Evolutionary conservation across 2,113 vertebrate genomes (phyloP).

Genomic region (Amblyopsis rosae): DNA sequence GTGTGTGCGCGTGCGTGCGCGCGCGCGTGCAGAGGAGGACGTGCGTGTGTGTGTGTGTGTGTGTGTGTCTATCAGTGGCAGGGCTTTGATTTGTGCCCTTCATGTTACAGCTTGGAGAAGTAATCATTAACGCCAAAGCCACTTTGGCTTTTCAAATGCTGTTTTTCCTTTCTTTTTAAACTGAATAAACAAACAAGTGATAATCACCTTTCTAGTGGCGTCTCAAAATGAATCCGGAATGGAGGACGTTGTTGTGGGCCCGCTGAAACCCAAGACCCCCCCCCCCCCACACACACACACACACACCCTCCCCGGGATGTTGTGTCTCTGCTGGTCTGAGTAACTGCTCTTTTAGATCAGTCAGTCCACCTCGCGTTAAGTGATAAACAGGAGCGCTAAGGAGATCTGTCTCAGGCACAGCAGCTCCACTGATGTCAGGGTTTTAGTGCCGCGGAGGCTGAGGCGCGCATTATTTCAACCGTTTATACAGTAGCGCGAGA

Average conservation of each 20-base stretch:
- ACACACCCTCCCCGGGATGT: slow-evolving; percentile 45
- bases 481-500: slow-evolving; percentile 40
- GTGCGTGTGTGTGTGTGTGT: slow-evolving; percentile 58
- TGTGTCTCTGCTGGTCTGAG: slow-evolving; percentile 58
- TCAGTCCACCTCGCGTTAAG: slow-evolving; percentile 45
- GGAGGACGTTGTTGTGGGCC: slow-evolving; percentile 61
- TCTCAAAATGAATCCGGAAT: slow-evolving; percentile 68
- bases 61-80: slow-evolving; percentile 79
- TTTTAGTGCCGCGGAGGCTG: slow-evolving; percentile 47
- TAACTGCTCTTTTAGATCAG: slow-evolving; percentile 62
- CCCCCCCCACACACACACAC: background rate
- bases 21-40: slow-evolving; percentile 35
- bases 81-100: slow-evolving; percentile 84
- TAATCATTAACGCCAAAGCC: slow-evolving; percentile 81
- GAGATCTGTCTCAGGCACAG: slow-evolving; percentile 40
- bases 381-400: slow-evolving; percentile 46
- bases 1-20: slow-evolving; percentile 30
- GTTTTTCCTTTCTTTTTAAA: slow-evolving; percentile 77
- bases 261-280: slow-evolving; percentile 60
- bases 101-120: slow-evolving; percentile 82
- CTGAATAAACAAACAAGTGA: slow-evolving; percentile 80
- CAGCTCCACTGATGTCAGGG: slow-evolving; percentile 10
- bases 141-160: slow-evolving; percentile 79
- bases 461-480: slow-evolving; percentile 43
- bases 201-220: slow-evolving; percentile 78